Evolutionary conservation across 2,113 vertebrate genomes (phyloP).

Genomic region (Tiliqua scincoides): DNA sequence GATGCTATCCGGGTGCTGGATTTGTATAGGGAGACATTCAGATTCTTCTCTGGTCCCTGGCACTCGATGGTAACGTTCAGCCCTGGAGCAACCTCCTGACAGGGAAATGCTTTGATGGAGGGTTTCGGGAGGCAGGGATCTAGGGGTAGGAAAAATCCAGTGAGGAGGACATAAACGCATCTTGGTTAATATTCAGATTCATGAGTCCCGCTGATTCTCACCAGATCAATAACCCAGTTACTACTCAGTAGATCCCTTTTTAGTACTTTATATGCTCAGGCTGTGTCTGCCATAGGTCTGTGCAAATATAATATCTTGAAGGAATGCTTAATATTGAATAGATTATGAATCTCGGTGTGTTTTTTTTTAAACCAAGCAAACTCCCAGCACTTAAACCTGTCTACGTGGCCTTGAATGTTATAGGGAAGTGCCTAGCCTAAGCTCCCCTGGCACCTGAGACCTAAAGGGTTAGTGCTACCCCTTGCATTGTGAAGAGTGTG

Average conservation of each 20-base stretch:
- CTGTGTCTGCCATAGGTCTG: neutral
- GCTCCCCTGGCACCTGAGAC: too few relatives aligned
- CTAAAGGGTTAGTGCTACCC: too few relatives aligned
- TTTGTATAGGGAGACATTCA: neutral
- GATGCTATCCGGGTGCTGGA: neutral
- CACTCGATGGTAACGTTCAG: neutral
- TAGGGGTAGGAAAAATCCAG: neutral
- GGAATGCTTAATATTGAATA: too few relatives aligned
- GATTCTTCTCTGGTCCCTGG: neutral
- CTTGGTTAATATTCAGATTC: neutral
- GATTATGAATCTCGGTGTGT: too few relatives aligned
- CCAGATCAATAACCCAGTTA: too few relatives aligned
- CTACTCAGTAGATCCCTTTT: neutral
- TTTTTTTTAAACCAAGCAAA: too few relatives aligned
- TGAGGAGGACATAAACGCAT: neutral
- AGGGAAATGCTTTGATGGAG: neutral
- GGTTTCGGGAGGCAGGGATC: neutral
- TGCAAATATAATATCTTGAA: too few relatives aligned
- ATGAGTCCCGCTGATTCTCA: neutral
- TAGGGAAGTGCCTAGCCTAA: too few relatives aligned
- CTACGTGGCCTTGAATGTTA: too few relatives aligned
- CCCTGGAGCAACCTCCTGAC: neutral
- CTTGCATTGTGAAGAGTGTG: too few relatives aligned
- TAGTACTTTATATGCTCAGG: neutral
- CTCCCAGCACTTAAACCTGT: too few relatives aligned